Base-by-base conservation (phyloP, 2,113 vertebrate genomes). In the Misgurnus mizolepis region DNA sequence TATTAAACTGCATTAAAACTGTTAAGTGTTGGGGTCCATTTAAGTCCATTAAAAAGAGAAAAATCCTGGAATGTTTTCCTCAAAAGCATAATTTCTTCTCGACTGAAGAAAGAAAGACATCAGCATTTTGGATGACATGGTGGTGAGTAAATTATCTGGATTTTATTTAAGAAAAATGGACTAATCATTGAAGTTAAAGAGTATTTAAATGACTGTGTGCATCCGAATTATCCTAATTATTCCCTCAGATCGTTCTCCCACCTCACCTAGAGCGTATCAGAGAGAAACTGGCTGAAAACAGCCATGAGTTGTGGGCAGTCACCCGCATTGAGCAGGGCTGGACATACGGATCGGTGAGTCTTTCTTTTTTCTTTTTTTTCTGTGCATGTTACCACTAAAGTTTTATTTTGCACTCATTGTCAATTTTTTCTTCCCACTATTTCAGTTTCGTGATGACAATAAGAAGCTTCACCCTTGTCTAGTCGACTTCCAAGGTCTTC, bases 251-350 rank as follows among this genome's bases (percentile, higher is more conserved):
- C 79, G 96, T 98, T 58, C 90, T 99, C 84, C 97, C 96, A 85
- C 96, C 96, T 76, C 97, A 99, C 79, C 88, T 99, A 87, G 97
- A 99, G 86, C 94, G 96, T 64, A 95, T 99, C 86, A 91, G 97
- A 89, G 96, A 99, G 90, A 99, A 96, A 82, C 91, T 99, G 83
- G 97, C 97, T 49, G 97, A 99, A 86, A 99, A 99, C 83, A 99
- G 98, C 86, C 97, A 99, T 7, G 97, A 99, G 86, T 91, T 99
- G 79, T 99, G 97, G 97, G 96, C 96, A 66, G 94, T 98, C 86
- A 98, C 96, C 85, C 97, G 98, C 84, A 98, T 98, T 79, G 97
- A 99, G 80, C 96, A 98, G 89, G 97, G 97, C 73, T 99, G 97
- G 97, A 98, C 98, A 9, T 98, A 90, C 84, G 97, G 95, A 86